Percentiles rank a stretch among this genome's conserved stretches.
These are phyloP conservation scores for Lasioglossum morio DNA, from an alignment of 2,888 invertebrate species.

Conservation along the genomic window DNA sequence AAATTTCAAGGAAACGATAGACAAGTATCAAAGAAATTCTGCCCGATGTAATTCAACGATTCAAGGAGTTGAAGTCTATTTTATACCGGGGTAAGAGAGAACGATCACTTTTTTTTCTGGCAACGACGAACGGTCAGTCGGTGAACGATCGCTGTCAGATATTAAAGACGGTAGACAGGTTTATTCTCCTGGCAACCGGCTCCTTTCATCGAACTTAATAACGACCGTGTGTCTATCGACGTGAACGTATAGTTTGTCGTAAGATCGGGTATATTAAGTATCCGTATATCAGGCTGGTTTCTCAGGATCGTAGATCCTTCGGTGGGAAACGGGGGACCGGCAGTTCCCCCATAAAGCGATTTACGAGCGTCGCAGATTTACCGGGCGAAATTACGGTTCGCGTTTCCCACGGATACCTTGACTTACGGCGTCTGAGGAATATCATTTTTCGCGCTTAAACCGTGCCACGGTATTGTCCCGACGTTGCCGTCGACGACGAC, in stretches of 20 bases:
- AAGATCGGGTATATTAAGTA: conserved; percentile 58
- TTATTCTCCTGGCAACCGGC: conserved; percentile 20
- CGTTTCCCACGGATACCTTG: conserved; percentile 62
- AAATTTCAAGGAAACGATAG: background rate
- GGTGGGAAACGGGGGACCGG: conserved; percentile 33
- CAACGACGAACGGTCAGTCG: conserved; percentile 1
- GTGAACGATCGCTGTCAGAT: conserved; percentile 42
- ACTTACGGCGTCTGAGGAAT: conserved; percentile 67
- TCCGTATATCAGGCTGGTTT: conserved; percentile 54
- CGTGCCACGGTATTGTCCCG: conserved; percentile 42
- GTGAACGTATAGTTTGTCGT: conserved; percentile 52
- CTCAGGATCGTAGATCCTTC: conserved; percentile 32
- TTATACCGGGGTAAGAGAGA: background rate
- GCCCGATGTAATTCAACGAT: background rate
- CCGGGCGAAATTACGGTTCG: conserved; percentile 66
- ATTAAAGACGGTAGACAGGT: conserved; percentile 21
- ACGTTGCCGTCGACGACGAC: background rate
- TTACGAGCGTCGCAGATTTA: conserved; percentile 73
- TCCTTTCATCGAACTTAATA: conserved; percentile 58
- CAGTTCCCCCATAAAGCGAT: conserved; percentile 72
- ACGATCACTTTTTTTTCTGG: background rate
- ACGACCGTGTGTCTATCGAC: conserved; percentile 54
- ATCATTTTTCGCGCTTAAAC: conserved; percentile 70
- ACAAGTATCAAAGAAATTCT: background rate
- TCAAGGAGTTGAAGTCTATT: background rate